Evolutionary conservation across 1,140 invertebrate genomes (phyloP).

Genomic region (Bombus huntii): DNA sequence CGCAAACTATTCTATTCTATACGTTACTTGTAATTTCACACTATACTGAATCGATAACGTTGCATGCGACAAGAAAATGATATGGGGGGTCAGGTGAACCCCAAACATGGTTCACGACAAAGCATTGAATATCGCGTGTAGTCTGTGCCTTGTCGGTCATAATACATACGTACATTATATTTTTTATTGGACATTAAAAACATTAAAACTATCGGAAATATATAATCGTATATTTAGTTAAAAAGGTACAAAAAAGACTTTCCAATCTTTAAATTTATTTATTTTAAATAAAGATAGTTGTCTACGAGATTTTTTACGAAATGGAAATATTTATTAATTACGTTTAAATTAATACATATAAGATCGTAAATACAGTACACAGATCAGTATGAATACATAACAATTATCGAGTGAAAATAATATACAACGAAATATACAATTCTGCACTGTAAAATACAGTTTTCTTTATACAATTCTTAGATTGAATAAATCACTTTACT

Average conservation of each 20-base stretch:
- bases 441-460: slow-evolving; percentile 60
- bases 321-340: slow-evolving; percentile 71
- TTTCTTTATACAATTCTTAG: slow-evolving; percentile 61
- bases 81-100: no score
- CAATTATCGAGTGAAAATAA: slow-evolving; percentile 72
- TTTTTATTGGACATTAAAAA: no score
- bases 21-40: no score
- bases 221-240: no score
- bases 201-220: no score
- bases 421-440: slow-evolving; percentile 78
- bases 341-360: slow-evolving; percentile 75
- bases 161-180: no score
- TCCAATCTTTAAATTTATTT: background rate
- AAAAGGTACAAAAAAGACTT: background rate
- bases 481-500: slow-evolving; percentile 54
- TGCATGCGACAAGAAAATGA: no score
- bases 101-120: no score
- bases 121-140: no score
- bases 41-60: no score
- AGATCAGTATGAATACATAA: slow-evolving; percentile 68
- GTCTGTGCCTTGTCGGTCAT: no score
- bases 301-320: slow-evolving; percentile 36
- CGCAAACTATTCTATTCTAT: no score
- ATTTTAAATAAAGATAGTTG: background rate
- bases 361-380: slow-evolving; percentile 63